phyloP scores from a whole-genome alignment of 1,140 invertebrate species.

The Caerostris extrusa region DNA sequence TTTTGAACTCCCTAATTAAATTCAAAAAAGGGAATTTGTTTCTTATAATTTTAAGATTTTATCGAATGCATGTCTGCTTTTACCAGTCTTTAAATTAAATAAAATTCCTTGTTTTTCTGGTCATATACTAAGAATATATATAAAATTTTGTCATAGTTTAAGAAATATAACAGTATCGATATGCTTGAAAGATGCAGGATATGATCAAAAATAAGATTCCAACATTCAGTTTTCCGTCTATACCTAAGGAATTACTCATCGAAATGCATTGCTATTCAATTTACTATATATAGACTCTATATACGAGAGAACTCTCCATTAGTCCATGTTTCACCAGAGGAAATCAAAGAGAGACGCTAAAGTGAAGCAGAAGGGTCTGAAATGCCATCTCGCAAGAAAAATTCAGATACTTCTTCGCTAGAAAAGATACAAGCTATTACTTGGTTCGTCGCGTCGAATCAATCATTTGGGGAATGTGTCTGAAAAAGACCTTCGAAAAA shows the following conservation, averaged over 20 bases:
- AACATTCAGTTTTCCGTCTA: neutral
- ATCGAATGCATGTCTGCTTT: too few species aligned
- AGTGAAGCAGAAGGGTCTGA: neutral
- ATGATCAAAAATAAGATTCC: too few species aligned
- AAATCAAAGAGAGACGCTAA: neutral
- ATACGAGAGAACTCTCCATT: too few species aligned
- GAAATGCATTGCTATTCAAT: neutral
- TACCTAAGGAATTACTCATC: neutral
- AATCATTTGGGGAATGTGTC: constrained; percentile 35
- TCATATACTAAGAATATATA: too few species aligned
- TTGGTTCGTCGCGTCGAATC: constrained; percentile 21
- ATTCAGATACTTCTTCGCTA: neutral
- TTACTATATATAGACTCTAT: neutral
- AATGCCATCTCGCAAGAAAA: constrained; percentile 4
- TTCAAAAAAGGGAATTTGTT: too few species aligned
- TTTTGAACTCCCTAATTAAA: too few species aligned
- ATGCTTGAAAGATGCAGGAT: too few species aligned
- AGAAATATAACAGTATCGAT: too few species aligned
- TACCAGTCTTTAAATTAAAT: too few species aligned
- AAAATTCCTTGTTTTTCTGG: too few species aligned
- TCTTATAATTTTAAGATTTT: too few species aligned
- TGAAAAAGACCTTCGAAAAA: neutral
- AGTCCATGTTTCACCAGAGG: neutral
- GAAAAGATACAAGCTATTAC: constrained; percentile 1
- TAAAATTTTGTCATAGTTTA: too few species aligned